Evolutionary conservation across 2,797 vertebrate genomes (phyloP).

Genomic region (Salmo trutta): DNA sequence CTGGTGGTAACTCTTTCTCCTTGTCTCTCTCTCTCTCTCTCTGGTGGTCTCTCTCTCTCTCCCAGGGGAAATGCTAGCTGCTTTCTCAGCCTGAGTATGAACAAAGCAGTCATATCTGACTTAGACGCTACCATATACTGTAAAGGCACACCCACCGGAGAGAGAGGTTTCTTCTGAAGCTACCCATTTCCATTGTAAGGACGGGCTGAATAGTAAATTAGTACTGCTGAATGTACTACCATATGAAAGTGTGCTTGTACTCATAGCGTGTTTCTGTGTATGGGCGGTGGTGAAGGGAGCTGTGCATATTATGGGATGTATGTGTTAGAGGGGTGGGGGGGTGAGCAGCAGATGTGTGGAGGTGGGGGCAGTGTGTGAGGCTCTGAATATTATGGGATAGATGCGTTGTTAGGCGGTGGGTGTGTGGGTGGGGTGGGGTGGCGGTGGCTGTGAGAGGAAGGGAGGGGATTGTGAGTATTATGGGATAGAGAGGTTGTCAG

Average conservation of each 20-base stretch:
- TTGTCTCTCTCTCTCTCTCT: constrained; percentile 5
- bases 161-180: constrained; percentile 67
- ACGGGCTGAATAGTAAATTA: constrained; percentile 29
- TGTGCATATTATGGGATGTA: constrained; percentile 77
- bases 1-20: not conserved
- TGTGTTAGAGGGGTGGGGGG: constrained; percentile 71
- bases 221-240: constrained; percentile 53
- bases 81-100: constrained; percentile 26
- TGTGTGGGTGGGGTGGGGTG: constrained; percentile 43
- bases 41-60: not conserved
- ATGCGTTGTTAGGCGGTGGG: constrained; percentile 30
- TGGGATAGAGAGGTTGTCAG: constrained; percentile 69
- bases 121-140: constrained; percentile 40
- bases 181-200: constrained; percentile 19
- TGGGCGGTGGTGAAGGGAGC: constrained; percentile 38
- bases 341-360: constrained; percentile 55
- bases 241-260: constrained; percentile 56
- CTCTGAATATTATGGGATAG: constrained; percentile 79
- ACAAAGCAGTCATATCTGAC: constrained; percentile 48
- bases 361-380: constrained; percentile 63
- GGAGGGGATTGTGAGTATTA: constrained; percentile 68
- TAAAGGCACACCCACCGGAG: constrained; percentile 53
- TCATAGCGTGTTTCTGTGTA: not conserved
- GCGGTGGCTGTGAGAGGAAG: constrained; percentile 51
- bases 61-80: constrained; percentile 23